phyloP scores from a whole-genome alignment of 2,797 vertebrate genomes.

The Intellagama lesueurii region DNA sequence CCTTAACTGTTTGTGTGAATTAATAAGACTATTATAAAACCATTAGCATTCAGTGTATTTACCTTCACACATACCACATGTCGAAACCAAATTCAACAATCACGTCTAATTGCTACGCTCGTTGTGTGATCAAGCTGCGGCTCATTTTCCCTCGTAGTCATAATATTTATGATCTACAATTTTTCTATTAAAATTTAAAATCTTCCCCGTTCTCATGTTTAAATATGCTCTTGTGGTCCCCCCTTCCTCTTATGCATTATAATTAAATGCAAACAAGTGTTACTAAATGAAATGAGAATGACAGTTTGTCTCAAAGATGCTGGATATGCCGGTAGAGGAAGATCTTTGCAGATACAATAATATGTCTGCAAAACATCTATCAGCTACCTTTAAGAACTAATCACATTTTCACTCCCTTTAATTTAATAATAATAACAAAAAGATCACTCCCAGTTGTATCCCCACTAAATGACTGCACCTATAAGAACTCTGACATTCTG shows the following conservation, averaged over 20 bases:
- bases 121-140: conserved; percentile 73
- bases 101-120: conserved; percentile 73
- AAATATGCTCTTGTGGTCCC: conserved; percentile 16
- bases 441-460: not conserved
- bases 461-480: not conserved
- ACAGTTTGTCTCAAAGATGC: not conserved
- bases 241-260: not conserved
- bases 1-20: conserved; percentile 91
- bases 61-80: conserved; percentile 76
- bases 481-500: not conserved
- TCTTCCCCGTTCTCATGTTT: not conserved
- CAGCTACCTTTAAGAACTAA: not conserved
- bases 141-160: conserved; percentile 75
- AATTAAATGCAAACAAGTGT: conserved; percentile 22
- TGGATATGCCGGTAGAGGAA: not conserved
- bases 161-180: conserved; percentile 69
- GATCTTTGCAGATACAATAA: not conserved
- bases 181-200: conserved; percentile 56
- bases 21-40: conserved; percentile 95
- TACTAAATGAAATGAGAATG: conserved; percentile 15
- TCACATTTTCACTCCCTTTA: not conserved
- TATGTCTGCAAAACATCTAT: not conserved
- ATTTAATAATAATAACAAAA: conserved; percentile 5
- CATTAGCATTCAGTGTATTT: conserved; percentile 90
- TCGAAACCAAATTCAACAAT: conserved; percentile 82